Percentiles rank a stretch among this genome's conserved stretches.
phyloP scores from a whole-genome alignment of 2,888 invertebrate genomes.

The Mechanitis messenoides region DNA sequence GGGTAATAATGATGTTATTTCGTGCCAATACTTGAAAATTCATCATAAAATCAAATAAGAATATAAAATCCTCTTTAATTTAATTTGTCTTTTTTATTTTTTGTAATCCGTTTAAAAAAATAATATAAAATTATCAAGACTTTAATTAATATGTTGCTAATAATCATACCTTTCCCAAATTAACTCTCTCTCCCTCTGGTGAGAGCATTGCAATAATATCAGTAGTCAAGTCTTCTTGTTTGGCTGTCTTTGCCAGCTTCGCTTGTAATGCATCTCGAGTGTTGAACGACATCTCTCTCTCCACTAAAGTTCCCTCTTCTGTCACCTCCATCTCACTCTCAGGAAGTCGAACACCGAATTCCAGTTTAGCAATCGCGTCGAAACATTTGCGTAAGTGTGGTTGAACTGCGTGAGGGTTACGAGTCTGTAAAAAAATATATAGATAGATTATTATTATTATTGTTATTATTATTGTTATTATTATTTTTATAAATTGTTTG shows the following conservation, averaged over 20 bases:
- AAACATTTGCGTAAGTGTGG: constrained; percentile 94
- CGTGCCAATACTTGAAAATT: too few relatives aligned
- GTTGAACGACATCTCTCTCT: constrained; percentile 63
- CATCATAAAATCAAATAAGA: too few relatives aligned
- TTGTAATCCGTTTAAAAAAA: too few relatives aligned
- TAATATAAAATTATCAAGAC: too few relatives aligned
- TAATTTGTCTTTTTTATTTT: too few relatives aligned
- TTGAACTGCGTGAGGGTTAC: constrained; percentile 92
- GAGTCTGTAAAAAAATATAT: constrained; percentile 70
- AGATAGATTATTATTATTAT: not conserved
- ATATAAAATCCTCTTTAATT: too few relatives aligned
- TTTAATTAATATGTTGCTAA: not conserved
- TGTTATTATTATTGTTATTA: not conserved
- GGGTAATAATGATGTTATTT: too few relatives aligned
- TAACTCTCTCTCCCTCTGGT: constrained; percentile 90
- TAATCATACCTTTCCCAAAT: constrained; percentile 79
- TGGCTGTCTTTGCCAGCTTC: constrained; percentile 56
- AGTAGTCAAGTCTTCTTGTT: constrained; percentile 79
- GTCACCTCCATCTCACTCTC: constrained; percentile 72
- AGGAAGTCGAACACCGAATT: constrained; percentile 81
- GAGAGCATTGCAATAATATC: constrained; percentile 94
- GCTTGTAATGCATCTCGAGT: constrained; percentile 63
- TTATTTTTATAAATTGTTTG: too few relatives aligned
- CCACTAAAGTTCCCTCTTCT: constrained; percentile 68
- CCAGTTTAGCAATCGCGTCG: constrained; percentile 86